These are phyloP conservation scores for Psophia crepitans DNA, from an alignment of 2,113 vertebrate species.

Conservation along the genomic window DNA sequence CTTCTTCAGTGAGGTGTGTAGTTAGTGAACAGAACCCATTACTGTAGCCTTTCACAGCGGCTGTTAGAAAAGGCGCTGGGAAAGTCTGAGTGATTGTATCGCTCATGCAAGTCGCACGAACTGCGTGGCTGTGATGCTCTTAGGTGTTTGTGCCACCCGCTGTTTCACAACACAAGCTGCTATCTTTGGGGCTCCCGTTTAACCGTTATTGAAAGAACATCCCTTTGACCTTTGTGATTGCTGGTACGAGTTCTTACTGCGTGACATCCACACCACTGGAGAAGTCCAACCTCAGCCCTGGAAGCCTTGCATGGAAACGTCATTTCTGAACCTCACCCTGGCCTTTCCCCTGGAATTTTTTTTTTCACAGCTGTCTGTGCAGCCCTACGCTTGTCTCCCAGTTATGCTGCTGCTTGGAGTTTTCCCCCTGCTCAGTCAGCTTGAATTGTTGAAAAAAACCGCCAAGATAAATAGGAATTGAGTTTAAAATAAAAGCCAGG, in stretches of 20 bases:
- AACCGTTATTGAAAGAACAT: not conserved
- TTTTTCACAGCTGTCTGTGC: not conserved
- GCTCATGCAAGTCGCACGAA: not conserved
- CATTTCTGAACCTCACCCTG: not conserved
- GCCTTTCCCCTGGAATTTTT: not conserved
- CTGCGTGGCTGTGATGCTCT: not conserved
- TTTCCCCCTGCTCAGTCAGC: not conserved
- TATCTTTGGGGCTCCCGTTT: not conserved
- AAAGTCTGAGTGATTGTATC: not conserved
- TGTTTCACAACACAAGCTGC: not conserved
- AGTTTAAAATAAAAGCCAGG: not conserved
- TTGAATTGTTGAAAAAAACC: not conserved
- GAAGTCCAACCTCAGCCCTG: not conserved
- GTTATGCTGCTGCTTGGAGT: not conserved
- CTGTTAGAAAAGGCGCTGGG: too few species aligned
- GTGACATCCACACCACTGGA: not conserved
- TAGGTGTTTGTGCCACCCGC: accelerated
- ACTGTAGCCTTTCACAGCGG: not conserved
- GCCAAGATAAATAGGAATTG: not conserved
- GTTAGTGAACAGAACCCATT: not conserved
- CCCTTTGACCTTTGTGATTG: not conserved
- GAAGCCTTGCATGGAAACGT: not conserved
- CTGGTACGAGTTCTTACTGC: not conserved
- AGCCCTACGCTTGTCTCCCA: not conserved
- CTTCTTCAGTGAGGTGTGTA: not conserved